Base-by-base conservation (phyloP, 2,797 vertebrate species). In the Chelon labrosus region DNA sequence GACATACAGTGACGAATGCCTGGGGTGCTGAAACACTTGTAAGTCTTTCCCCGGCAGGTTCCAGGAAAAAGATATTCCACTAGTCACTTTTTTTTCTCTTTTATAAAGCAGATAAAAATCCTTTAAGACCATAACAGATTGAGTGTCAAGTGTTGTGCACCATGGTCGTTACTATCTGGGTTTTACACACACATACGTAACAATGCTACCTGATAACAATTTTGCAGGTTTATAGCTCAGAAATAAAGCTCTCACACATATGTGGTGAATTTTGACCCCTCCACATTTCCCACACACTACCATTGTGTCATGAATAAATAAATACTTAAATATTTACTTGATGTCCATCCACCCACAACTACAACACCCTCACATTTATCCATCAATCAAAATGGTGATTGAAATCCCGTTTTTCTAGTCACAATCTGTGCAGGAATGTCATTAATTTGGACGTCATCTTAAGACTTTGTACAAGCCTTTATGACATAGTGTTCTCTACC, bases 1-100 rank as follows among this genome's bases (percentile, higher is more conserved):
- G 57, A 70, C 57, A 76, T 65, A 63, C 68, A 67, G 35, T 17
- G 55, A 65, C 3, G 10, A 61, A 53, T 53, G 67, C 53, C 70
- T 41, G 25, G 8, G 27, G 59, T n/a, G 31, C 42, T 20, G 13
- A 75, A 62, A 70, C 50, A 79, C 47, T 49, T 75, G 77, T 79
- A 53, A 61, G 59, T 53, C 46, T 56, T 59, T 54, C 55, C 64
- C 49, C 57, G 53, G 47, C 60, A 57, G 57, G 53, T 70, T 78
- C 80, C 57, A 62, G 42, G 10, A 53, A 22, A 59, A 62, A 65
- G 35, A 77, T 35, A 35, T 70, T 65, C 37, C 20, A 49, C 52
- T 44, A 67, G 60, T 62, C 22, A 47, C 53, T 70, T 64, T 79
- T 79, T 22, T 22, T 22, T 22, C n/a, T 55, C 22, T 55, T 73